phyloP scores from a whole-genome alignment of 2,113 vertebrate genomes.

The Ceuthmochares aereus region DNA sequence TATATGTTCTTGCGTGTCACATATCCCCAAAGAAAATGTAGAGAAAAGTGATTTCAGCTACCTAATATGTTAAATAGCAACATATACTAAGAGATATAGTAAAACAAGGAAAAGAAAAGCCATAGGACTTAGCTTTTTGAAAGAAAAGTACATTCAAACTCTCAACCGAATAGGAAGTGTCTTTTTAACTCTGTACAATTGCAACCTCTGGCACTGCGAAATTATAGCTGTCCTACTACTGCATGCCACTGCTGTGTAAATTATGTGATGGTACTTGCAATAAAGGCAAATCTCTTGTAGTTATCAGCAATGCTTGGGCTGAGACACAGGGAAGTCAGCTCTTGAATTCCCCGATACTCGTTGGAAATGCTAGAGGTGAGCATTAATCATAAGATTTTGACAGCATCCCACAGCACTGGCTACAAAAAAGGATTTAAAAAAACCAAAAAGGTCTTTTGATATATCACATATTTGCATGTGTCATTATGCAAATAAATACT shows the following conservation, averaged over 20 bases:
- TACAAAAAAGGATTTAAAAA: too few relatives aligned
- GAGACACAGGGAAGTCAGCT: background rate
- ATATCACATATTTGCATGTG: background rate
- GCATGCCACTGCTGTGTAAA: background rate
- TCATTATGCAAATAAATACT: background rate
- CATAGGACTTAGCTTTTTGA: background rate
- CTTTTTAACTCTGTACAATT: background rate
- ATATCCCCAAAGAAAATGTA: background rate
- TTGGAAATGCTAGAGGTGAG: background rate
- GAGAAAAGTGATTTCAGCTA: background rate
- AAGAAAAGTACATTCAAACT: background rate
- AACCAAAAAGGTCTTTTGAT: too few relatives aligned
- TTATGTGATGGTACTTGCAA: background rate
- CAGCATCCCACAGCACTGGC: background rate
- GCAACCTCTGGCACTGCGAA: background rate
- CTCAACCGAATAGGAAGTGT: background rate
- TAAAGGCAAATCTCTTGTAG: background rate
- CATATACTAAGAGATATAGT: accelerated
- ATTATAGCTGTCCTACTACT: background rate
- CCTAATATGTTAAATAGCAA: accelerated
- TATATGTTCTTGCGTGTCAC: background rate
- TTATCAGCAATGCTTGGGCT: background rate
- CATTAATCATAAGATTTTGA: background rate
- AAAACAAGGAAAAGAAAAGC: background rate
- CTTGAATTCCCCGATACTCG: background rate